Base-by-base conservation (phyloP, 1,140 invertebrate species). In the Monochamus saltuarius region DNA sequence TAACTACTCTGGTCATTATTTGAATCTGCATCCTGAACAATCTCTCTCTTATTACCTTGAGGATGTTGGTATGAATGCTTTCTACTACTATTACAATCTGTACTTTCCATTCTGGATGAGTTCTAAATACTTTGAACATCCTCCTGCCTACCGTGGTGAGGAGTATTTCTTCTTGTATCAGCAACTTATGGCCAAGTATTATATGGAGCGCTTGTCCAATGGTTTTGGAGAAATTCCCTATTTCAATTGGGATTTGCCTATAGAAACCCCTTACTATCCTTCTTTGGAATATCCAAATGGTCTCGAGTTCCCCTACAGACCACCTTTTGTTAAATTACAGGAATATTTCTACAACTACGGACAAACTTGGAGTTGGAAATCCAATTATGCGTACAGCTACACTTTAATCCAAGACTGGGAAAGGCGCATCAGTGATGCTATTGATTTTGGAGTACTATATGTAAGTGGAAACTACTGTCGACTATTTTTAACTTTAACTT, bases 31-130 rank as follows among this genome's bases (percentile, higher is more conserved):
- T 46, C 75, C 71, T 10, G 73, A 78, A 69, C 80, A 84, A 55
- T 76, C 82, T 53, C 52, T 92, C n/a, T 78, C 80, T 14, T 91
- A 92, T 73, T 91, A 85, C 78, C 87, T 86, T 0, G 85, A 92
- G 61, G 90, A 90, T 73, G 77, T 85, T 55, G 84, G 83, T 58
- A 76, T 90, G 11, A 88, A 89, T 67, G 72, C 82, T 0, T 87
- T 84, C 66, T 88, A 90, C 73, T 85, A 84, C 67, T 86, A 87
- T 65, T 78, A 82, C 39, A 81, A 85, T 53, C 61, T 89, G 22
- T 81, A 83, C 14, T 85, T 82, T 62, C 87, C 89, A 1, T 79
- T 76, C 75, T 87, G 84, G 82, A 79, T 86, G 83, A 78, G 75
- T 62, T 77, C 78, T 57, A 74, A 81, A 17, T 62, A 79, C 10